Evolutionary conservation across 2,888 invertebrate species (phyloP).

Genomic region (Drosophila quasianomalipes): DNA sequence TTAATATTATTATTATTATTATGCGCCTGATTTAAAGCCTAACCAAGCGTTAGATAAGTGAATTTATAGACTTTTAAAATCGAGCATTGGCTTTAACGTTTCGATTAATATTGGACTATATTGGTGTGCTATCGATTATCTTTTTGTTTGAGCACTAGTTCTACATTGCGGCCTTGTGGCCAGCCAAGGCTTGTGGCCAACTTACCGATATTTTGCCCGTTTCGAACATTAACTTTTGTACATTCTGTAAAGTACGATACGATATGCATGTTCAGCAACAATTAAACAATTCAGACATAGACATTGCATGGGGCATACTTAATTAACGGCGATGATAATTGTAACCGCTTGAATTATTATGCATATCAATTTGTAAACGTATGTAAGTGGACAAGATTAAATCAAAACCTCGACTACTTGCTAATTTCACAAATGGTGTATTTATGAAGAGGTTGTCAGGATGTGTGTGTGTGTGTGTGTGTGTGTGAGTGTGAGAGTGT

Average conservation of each 20-base stretch:
- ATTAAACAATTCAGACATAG: slow-evolving; percentile 44
- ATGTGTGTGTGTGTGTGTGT: background rate
- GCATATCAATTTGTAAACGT: slow-evolving; percentile 57
- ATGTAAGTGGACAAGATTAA: slow-evolving; percentile 53
- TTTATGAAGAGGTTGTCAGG: background rate
- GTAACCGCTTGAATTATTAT: slow-evolving; percentile 47
- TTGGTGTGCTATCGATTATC: slow-evolving; percentile 32
- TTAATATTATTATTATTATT: background rate
- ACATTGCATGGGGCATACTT: slow-evolving; percentile 64
- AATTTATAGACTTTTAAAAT: slow-evolving; percentile 31
- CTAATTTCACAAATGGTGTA: slow-evolving; percentile 5
- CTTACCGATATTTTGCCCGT: slow-evolving; percentile 84
- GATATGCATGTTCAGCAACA: slow-evolving; percentile 61
- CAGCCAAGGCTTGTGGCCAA: slow-evolving; percentile 41
- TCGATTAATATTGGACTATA: slow-evolving; percentile 29
- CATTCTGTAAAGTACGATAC: slow-evolving; percentile 78
- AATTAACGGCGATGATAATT: slow-evolving; percentile 48
- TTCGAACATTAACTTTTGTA: slow-evolving; percentile 84
- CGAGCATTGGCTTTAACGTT: slow-evolving; percentile 29
- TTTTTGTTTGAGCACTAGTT: slow-evolving; percentile 2
- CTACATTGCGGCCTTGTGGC: slow-evolving; percentile 27
- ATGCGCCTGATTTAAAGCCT: slow-evolving; percentile 17
- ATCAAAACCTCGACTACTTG: slow-evolving; percentile 56
- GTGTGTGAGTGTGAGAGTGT: background rate
- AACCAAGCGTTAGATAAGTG: slow-evolving; percentile 31